Percentiles rank a stretch among this genome's conserved stretches.
phyloP scores from a whole-genome alignment of 2,797 vertebrate genomes.

The Pagetopsis macropterus region DNA sequence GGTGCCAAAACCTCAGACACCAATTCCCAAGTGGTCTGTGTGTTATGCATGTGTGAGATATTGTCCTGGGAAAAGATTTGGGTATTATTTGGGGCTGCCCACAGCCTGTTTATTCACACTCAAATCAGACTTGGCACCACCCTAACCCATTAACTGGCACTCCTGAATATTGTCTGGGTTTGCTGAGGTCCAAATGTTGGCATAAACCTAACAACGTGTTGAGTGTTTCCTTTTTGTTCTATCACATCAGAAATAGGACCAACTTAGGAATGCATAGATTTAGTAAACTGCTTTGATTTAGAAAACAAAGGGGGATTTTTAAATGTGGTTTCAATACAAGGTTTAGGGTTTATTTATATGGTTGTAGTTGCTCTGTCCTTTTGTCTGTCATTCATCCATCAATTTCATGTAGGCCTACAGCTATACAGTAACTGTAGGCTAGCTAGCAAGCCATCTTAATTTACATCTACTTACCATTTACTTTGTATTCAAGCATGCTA shows the following conservation, averaged over 20 bases:
- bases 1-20: slow-evolving; percentile 69
- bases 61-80: slow-evolving; percentile 51
- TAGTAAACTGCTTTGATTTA: neutral
- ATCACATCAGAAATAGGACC: neutral
- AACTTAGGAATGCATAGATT: neutral
- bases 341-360: neutral
- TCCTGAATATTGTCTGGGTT: slow-evolving; percentile 52
- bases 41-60: slow-evolving; percentile 59
- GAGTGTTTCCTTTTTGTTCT: neutral
- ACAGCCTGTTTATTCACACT: slow-evolving; percentile 56
- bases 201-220: slow-evolving; percentile 12
- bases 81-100: slow-evolving; percentile 56
- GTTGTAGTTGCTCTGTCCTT: slow-evolving; percentile 1
- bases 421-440: neutral
- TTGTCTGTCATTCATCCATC: no score
- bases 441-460: neutral
- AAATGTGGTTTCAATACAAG: neutral
- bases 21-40: slow-evolving; percentile 47
- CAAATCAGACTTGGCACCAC: slow-evolving; percentile 55
- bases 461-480: neutral
- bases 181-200: slow-evolving; percentile 37
- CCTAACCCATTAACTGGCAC: slow-evolving; percentile 58
- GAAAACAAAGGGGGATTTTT: neutral
- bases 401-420: no score
- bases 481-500: neutral